These are phyloP conservation scores for Poeciliopsis retropinna DNA, from an alignment of 2,113 vertebrate species.

Conservation along the genomic window DNA sequence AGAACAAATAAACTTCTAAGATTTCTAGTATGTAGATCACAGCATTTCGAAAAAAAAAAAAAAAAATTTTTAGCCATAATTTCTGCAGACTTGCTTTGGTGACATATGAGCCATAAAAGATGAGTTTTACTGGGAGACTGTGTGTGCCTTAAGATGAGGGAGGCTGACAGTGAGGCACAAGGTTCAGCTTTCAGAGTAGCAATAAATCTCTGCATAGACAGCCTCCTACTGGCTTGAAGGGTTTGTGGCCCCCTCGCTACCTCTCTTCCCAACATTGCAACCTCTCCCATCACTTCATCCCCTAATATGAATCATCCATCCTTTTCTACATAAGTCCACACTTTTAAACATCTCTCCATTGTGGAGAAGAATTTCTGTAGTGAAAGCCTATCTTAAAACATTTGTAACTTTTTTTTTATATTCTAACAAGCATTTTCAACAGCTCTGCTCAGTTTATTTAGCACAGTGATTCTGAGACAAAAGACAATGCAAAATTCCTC, in stretches of 20 bases:
- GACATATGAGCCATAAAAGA: slow-evolving; percentile 15
- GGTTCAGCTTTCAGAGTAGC: slow-evolving; percentile 49
- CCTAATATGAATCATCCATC: slow-evolving; percentile 25
- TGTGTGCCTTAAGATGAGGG: slow-evolving; percentile 31
- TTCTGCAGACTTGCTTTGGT: neutral
- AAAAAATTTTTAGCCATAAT: neutral
- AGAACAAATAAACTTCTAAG: slow-evolving; percentile 18
- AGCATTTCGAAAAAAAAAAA: neutral
- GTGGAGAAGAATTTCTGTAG: too few relatives aligned
- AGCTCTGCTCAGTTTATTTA: too few relatives aligned
- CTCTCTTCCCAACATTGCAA: slow-evolving; percentile 31
- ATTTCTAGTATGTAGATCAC: slow-evolving; percentile 15
- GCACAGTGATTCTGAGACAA: neutral
- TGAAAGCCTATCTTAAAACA: neutral
- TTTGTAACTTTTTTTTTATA: neutral
- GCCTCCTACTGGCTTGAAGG: slow-evolving; percentile 39
- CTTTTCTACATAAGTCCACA: neutral
- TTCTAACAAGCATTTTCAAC: too few relatives aligned
- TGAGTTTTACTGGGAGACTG: slow-evolving; percentile 27
- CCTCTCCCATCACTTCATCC: slow-evolving; percentile 22
- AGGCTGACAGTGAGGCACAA: slow-evolving; percentile 55
- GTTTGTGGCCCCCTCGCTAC: slow-evolving; percentile 51
- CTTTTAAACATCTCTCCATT: neutral
- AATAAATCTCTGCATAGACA: slow-evolving; percentile 59
- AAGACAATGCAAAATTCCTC: neutral